A percentile compares a stretch with the other conserved stretches of the same genome.
Conservation (phyloP, 2,797 vertebrate species). For the Epinephelus coioides region DNA sequence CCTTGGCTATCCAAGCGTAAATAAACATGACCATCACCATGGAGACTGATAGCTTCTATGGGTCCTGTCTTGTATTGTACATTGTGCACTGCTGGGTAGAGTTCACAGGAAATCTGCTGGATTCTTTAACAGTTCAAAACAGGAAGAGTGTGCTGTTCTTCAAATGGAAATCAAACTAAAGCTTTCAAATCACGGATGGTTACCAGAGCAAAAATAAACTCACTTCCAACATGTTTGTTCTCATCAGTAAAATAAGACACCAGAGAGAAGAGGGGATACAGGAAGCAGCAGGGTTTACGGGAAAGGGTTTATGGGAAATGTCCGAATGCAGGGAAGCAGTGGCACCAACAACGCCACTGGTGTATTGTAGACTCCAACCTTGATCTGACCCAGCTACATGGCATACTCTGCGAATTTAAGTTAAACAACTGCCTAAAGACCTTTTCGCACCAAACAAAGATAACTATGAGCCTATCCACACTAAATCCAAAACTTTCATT, state of each 20-base stretch:
- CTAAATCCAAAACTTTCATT: too few species aligned
- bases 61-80: neutral
- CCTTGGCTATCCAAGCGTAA: slow-evolving; percentile 6
- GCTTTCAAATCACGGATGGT: neutral
- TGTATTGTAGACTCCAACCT: neutral
- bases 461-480: too few species aligned
- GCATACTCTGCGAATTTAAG: neutral
- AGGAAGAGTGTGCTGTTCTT: slow-evolving; percentile 43
- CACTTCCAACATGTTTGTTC: neutral
- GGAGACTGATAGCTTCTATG: slow-evolving; percentile 5
- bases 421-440: neutral
- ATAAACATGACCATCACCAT: slow-evolving; percentile 29
- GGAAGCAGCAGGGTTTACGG: slow-evolving; percentile 7
- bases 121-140: slow-evolving; percentile 46
- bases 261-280: neutral
- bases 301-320: slow-evolving; percentile 18
- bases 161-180: slow-evolving; percentile 16
- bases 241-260: slow-evolving; percentile 12
- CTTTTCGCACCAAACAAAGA: too few species aligned
- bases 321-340: neutral
- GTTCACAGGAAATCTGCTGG: slow-evolving; percentile 51
- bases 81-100: neutral
- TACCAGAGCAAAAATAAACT: neutral
- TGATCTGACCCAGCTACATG: neutral
- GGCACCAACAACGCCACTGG: neutral